Percentiles rank a stretch among this genome's conserved stretches.
These are phyloP conservation scores for Macrotus californicus DNA, from an alignment of 2,113 vertebrate genomes.

Conservation along the genomic window DNA sequence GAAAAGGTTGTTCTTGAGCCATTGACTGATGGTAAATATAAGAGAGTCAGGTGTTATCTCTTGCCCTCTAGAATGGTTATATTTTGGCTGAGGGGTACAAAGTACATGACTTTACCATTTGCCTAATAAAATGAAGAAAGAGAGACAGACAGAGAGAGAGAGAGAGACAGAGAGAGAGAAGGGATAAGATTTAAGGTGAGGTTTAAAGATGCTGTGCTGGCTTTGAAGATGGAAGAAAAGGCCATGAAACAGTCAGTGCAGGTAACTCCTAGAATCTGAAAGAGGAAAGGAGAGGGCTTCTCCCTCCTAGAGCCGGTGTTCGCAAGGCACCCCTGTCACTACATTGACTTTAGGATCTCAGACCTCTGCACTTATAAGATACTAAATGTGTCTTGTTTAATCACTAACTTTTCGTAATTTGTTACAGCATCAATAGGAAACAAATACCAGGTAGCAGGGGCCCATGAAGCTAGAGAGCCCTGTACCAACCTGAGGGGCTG, in stretches of 20 bases:
- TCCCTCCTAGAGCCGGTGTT: not conserved
- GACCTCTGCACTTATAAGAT: not conserved
- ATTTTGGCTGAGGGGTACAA: not conserved
- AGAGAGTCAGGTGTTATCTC: too few relatives aligned
- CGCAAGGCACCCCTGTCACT: not conserved
- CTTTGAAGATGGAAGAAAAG: not conserved
- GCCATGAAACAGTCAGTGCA: not conserved
- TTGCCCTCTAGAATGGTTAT: not conserved
- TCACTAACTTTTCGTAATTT: not conserved
- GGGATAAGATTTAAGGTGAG: too few relatives aligned
- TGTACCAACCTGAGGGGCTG: not conserved
- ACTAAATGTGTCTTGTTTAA: not conserved
- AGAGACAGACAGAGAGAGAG: accelerated
- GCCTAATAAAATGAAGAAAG: not conserved
- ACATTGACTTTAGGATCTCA: not conserved
- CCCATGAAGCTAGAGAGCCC: not conserved
- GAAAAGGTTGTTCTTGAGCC: not conserved
- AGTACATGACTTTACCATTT: not conserved
- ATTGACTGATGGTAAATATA: not conserved
- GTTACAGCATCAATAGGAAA: not conserved
- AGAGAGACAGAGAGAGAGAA: accelerated
- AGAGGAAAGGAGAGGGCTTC: not conserved
- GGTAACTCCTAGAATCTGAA: not conserved
- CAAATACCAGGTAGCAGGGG: not conserved
- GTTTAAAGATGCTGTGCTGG: not conserved